Percentiles rank a stretch among this genome's conserved stretches.
Evolutionary conservation across 2,113 vertebrate genomes (phyloP).

Genomic region (Psittacula cyanocephala): DNA sequence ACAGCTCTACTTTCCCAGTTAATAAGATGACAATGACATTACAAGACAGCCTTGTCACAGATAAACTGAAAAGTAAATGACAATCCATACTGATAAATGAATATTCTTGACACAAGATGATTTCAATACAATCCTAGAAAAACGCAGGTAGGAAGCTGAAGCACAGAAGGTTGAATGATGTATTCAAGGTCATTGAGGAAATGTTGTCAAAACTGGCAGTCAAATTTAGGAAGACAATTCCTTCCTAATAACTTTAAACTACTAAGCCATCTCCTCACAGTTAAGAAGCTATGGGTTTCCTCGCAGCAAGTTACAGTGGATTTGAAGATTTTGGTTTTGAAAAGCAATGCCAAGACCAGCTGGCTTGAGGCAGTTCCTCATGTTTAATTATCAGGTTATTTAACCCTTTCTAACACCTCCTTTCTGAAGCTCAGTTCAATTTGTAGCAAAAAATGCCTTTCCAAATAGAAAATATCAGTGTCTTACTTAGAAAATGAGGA

Average conservation of each 20-base stretch:
- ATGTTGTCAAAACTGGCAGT: neutral
- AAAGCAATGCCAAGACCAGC: neutral
- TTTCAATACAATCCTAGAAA: neutral
- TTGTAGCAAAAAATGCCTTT: neutral
- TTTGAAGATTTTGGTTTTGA: neutral
- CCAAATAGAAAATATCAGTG: neutral
- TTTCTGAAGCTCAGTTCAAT: neutral
- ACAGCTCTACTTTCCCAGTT: neutral
- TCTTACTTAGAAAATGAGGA: neutral
- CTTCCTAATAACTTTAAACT: neutral
- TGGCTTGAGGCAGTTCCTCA: neutral
- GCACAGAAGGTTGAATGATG: neutral
- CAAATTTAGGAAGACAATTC: neutral
- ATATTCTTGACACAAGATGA: neutral
- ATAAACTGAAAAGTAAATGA: constrained; percentile 35
- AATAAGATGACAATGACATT: constrained; percentile 8
- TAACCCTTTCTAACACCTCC: neutral
- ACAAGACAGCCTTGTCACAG: constrained; percentile 32
- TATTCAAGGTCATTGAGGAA: constrained; percentile 24
- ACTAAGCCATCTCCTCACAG: neutral
- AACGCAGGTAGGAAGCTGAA: constrained; percentile 4
- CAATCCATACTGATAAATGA: constrained; percentile 6
- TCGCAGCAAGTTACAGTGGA: neutral
- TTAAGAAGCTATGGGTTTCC: neutral
- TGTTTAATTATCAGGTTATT: neutral